Percentiles rank a stretch among this genome's conserved stretches.
Conservation (phyloP, 35 echinoderm and acorn worm species). For the Patiria miniata region DNA sequence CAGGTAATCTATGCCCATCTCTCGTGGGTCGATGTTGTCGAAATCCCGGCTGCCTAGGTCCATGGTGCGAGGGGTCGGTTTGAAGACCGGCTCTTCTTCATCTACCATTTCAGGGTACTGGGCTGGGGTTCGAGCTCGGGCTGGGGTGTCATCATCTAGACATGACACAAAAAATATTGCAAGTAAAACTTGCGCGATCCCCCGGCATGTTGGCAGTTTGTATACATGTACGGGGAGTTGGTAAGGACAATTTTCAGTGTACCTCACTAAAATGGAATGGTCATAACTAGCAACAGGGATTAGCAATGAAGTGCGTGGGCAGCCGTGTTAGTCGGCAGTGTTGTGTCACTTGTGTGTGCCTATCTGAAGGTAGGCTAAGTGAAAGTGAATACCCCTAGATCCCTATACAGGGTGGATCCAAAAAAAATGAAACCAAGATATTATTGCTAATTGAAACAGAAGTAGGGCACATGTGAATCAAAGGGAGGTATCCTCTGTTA, state of each 20-base stretch:
- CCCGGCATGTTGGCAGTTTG: too few species aligned
- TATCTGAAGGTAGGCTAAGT: too few species aligned
- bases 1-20: constrained; percentile 56
- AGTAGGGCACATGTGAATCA: too few species aligned
- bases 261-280: neutral
- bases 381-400: neutral
- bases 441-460: too few species aligned
- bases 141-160: neutral
- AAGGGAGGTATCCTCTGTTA: too few species aligned
- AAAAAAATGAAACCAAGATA: too few species aligned
- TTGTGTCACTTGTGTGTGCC: neutral
- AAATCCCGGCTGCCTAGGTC: constrained; percentile 35
- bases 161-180: neutral
- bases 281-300: neutral
- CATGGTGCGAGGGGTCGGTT: neutral
- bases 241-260: neutral
- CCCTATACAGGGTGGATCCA: too few species aligned
- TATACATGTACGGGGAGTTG: too few species aligned
- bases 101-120: too few species aligned
- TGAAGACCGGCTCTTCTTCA: neutral
- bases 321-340: neutral
- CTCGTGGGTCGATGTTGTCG: constrained; percentile 56
- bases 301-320: neutral
- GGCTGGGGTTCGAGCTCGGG: neutral
- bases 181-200: neutral